A percentile compares a stretch with the other conserved stretches of the same genome.
Evolutionary conservation across 2,797 vertebrate species (phyloP).

Genomic region (Acipenser transmontanus): DNA sequence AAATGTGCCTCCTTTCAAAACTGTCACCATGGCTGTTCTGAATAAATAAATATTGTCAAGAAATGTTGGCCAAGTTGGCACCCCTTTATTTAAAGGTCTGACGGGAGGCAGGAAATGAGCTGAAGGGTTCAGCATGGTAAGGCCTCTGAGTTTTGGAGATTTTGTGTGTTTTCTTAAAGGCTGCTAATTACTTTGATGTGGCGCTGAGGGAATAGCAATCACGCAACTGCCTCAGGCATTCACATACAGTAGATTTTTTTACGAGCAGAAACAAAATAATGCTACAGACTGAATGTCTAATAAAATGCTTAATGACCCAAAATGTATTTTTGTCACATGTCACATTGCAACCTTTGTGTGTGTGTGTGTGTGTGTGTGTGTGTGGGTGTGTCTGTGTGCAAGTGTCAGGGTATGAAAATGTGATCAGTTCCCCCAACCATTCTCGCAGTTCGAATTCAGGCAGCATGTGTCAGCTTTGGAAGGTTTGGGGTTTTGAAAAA

Average conservation of each 20-base stretch:
- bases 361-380: not conserved
- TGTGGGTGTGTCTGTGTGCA: not conserved
- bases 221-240: not conserved
- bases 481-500: too few relatives aligned
- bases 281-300: not conserved
- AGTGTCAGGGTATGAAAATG: not conserved
- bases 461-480: too few relatives aligned
- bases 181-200: conserved; percentile 32
- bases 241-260: not conserved
- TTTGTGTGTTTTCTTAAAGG: conserved; percentile 31
- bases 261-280: conserved; percentile 1
- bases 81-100: not conserved
- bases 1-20: not conserved
- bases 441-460: too few relatives aligned
- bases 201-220: not conserved
- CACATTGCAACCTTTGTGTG: not conserved
- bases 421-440: not conserved
- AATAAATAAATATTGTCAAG: conserved; percentile 1
- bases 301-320: conserved; percentile 2
- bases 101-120: conserved; percentile 25
- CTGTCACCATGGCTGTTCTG: not conserved
- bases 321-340: not conserved
- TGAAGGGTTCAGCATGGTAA: conserved; percentile 14
- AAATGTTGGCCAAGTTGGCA: not conserved
- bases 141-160: conserved; percentile 28